A percentile compares a stretch with the other conserved stretches of the same genome.
Evolutionary conservation across 2,888 invertebrate species (phyloP).

Genomic region (Arge pagana): DNA sequence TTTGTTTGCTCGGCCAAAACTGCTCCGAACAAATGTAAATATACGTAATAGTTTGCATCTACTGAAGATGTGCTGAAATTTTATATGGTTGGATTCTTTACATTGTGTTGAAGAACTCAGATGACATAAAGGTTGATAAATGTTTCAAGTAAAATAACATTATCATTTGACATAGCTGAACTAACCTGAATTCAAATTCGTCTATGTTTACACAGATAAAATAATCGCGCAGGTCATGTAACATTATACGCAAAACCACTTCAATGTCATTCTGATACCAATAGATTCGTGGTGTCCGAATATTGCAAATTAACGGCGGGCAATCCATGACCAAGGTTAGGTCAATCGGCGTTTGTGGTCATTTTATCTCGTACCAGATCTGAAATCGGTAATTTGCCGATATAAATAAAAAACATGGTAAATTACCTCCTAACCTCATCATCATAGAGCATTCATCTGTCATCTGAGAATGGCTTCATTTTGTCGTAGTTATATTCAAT

Average conservation of each 20-base stretch:
- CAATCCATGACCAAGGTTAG: conserved; percentile 10
- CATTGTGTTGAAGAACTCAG: neutral
- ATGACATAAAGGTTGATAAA: conserved; percentile 1
- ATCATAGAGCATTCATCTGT: too few species aligned
- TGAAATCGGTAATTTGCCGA: too few species aligned
- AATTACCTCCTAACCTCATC: too few species aligned
- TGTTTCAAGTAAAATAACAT: neutral
- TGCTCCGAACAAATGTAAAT: conserved; percentile 47
- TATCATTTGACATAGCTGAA: conserved; percentile 10
- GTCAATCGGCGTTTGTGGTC: too few species aligned
- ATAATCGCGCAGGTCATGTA: conserved; percentile 45
- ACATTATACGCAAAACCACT: conserved; percentile 43
- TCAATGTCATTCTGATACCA: conserved; percentile 50
- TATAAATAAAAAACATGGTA: too few species aligned
- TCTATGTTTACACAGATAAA: conserved; percentile 40
- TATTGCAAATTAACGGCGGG: neutral
- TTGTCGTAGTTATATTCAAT: too few species aligned
- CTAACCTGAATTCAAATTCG: conserved; percentile 48
- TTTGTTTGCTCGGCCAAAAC: conserved; percentile 44
- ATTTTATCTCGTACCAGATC: too few species aligned
- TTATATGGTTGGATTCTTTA: conserved; percentile 13
- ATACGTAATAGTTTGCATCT: conserved; percentile 39
- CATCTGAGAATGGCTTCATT: too few species aligned
- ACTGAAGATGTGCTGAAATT: conserved; percentile 43
- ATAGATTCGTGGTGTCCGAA: conserved; percentile 40